phyloP scores from a whole-genome alignment of 2,888 invertebrate genomes.

The Protophormia terraenovae region DNA sequence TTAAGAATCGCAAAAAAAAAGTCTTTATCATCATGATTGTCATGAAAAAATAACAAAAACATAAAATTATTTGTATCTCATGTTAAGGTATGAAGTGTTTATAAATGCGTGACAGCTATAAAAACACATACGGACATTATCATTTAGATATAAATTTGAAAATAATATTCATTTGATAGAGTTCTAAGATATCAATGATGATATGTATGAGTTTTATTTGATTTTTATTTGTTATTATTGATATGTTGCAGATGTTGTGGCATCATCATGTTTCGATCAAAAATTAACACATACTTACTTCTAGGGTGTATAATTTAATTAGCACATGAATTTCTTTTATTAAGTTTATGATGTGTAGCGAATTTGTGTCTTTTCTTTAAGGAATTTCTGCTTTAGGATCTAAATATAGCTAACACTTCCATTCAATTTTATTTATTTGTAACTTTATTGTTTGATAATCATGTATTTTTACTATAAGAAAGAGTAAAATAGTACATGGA shows the following conservation, averaged over 20 bases:
- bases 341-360: conserved; percentile 28
- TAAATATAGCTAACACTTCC: too few relatives aligned
- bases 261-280: conserved; percentile 32
- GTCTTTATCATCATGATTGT: conserved; percentile 68
- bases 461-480: too few relatives aligned
- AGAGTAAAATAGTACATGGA: too few relatives aligned
- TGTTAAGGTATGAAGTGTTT: conserved; percentile 55
- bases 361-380: background rate
- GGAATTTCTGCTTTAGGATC: background rate
- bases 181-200: conserved; percentile 20
- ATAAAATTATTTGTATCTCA: conserved; percentile 66
- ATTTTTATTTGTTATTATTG: conserved; percentile 5
- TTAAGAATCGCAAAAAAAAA: conserved; percentile 40
- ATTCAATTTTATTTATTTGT: too few relatives aligned
- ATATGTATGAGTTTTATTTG: conserved; percentile 12
- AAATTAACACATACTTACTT: conserved; percentile 40
- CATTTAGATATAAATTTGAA: conserved; percentile 45
- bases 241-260: conserved; percentile 69
- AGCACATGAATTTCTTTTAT: conserved; percentile 36
- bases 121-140: conserved; percentile 54
- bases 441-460: too few relatives aligned
- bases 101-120: conserved; percentile 75
- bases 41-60: conserved; percentile 73
- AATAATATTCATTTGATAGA: conserved; percentile 52
- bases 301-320: conserved; percentile 39